Conservation (phyloP, 2,888 invertebrate genomes). For the Entomobrya multifasciata region DNA sequence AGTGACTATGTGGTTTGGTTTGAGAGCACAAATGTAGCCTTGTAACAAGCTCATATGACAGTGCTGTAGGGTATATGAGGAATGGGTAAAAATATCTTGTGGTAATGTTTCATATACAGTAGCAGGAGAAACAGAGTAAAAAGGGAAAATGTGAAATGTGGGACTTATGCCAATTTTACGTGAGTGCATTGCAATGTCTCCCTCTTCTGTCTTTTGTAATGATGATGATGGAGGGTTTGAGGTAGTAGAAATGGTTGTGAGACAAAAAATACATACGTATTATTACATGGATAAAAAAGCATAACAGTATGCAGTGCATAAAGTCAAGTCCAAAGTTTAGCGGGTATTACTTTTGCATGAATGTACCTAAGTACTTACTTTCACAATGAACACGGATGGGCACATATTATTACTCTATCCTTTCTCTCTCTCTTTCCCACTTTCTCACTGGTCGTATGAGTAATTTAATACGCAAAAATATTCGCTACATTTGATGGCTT, state of each 20-base stretch:
- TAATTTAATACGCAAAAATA: constrained; percentile 4
- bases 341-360: background rate
- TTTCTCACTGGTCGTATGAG: background rate
- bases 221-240: constrained; percentile 27
- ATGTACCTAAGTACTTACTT: too few relatives aligned
- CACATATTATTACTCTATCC: background rate
- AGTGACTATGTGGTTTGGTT: constrained; percentile 11
- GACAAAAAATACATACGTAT: background rate
- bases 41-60: background rate
- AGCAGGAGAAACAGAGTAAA: background rate
- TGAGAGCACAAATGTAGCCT: background rate
- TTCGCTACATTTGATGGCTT: constrained; percentile 4
- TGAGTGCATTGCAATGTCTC: constrained; percentile 69
- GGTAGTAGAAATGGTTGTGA: constrained; percentile 10
- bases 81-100: too few relatives aligned
- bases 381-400: constrained; percentile 3
- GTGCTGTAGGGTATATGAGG: background rate
- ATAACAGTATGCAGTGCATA: background rate
- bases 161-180: constrained; percentile 66
- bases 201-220: constrained; percentile 50
- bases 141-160: constrained; percentile 50
- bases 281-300: background rate
- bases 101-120: background rate
- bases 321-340: constrained; percentile 18
- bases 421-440: background rate